These are phyloP conservation scores for Stichodactyla helianthus DNA, from an alignment of 64 coral and sea anemone genomes.

Conservation along the genomic window DNA sequence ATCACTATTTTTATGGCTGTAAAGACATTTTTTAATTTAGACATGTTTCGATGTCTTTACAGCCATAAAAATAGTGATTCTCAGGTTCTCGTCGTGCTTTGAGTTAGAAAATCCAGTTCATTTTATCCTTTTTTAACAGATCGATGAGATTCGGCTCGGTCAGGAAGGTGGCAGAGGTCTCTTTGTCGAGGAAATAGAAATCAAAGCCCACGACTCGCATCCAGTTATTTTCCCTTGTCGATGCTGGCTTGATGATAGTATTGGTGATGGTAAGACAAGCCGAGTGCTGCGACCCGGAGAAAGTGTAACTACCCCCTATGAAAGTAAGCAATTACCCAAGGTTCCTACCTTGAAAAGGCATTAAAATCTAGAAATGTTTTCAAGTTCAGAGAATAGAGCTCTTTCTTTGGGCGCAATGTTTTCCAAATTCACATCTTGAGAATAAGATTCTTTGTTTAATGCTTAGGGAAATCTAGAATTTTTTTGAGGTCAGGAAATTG, in stretches of 20 bases:
- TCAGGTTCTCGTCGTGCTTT: too few relatives aligned
- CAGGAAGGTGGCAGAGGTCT: slow-evolving; percentile 62
- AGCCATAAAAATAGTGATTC: too few relatives aligned
- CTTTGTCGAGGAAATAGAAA: slow-evolving; percentile 72
- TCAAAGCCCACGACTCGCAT: slow-evolving; percentile 31
- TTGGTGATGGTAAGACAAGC: slow-evolving; percentile 51
- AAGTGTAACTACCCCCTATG: slow-evolving; percentile 42
- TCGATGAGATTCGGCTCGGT: slow-evolving; percentile 64
- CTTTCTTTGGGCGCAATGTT: too few relatives aligned
- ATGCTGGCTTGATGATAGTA: slow-evolving; percentile 80
- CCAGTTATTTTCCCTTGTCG: slow-evolving; percentile 75
- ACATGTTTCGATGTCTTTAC: too few relatives aligned
- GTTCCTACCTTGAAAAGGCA: background rate
- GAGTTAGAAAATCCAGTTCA: background rate
- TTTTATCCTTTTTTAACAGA: slow-evolving; percentile 36
- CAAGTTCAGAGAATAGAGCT: too few relatives aligned
- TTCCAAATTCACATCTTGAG: too few relatives aligned
- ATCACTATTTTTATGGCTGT: too few relatives aligned
- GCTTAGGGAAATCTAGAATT: too few relatives aligned
- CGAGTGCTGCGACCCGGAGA: slow-evolving; percentile 66
- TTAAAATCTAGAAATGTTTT: too few relatives aligned
- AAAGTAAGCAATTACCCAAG: slow-evolving; percentile 43
- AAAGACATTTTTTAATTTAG: too few relatives aligned
- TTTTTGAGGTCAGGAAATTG: too few relatives aligned
- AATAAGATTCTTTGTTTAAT: too few relatives aligned